phyloP scores from a whole-genome alignment of 2,888 invertebrate species.

The Heliconius erato region DNA sequence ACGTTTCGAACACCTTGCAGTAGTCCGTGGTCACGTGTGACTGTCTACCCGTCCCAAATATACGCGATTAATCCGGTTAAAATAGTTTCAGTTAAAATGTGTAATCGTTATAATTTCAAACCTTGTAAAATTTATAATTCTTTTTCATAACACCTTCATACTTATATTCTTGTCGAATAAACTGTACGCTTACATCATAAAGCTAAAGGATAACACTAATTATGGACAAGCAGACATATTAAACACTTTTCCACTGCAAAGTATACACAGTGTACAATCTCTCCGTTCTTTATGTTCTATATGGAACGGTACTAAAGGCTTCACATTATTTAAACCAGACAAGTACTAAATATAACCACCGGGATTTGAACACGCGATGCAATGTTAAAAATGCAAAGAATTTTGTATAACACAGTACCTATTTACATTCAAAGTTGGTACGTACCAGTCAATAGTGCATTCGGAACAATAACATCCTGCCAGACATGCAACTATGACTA shows the following conservation, averaged over 20 bases:
- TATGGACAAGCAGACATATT: no score
- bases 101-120: no score
- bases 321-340: constrained; percentile 3
- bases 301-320: background rate
- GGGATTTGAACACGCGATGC: constrained; percentile 12
- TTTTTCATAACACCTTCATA: no score
- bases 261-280: background rate
- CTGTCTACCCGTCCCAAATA: no score
- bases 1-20: no score
- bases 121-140: no score
- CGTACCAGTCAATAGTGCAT: constrained; percentile 38
- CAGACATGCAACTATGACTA: constrained; percentile 47
- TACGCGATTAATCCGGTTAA: no score
- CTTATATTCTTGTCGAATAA: no score
- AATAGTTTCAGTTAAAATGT: no score
- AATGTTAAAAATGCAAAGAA: constrained; percentile 16
- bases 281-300: background rate
- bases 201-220: no score
- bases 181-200: no score
- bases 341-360: background rate
- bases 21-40: no score
- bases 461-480: constrained; percentile 52
- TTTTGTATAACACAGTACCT: constrained; percentile 10
- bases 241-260: background rate
- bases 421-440: constrained; percentile 27